Evolutionary conservation across 2,888 invertebrate species (phyloP), one percentile per base, ranked within the genome.

Genomic region (Callimorpha dominula): DNA sequence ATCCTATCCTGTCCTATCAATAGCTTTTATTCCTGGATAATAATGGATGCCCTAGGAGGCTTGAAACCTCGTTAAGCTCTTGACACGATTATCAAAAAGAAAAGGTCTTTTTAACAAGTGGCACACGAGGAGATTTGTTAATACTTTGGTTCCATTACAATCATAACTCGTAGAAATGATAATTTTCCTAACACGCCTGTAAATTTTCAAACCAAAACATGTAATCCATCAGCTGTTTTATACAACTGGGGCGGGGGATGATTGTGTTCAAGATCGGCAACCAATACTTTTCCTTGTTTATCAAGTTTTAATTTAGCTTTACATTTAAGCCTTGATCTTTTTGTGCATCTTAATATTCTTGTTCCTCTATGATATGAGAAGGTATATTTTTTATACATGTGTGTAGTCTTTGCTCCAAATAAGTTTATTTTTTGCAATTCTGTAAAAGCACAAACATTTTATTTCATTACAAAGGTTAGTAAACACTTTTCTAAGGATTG

Each of bases 211-310:
- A 52, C 52, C 15, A 52, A 52, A 14, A 52, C 15, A 17, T 52
- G 15, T 52, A 14, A 17, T 17, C 52, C 52, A 52, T 52, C 15
- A 52, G 17, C 52, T 52, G 52, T 15, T 15, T 15, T 15, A 52
- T 4, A 15, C 0, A 52, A 15, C 17, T 52, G 52, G 52, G 52
- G 15, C 14, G 52, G 52, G 1, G 52, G 15, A 52, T 52, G 52
- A 52, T 52, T 52, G 52, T 52, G 15, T 17, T 15, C 15, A 15
- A 52, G 17, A 17, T 52, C 46, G 14, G 78, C 81, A 7, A 65
- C 71, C 46, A 80, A 64, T 31, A 72, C 65, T 17, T 49, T 52
- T 5, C 52, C 14, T 52, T 5, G 52, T 52, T 52, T 52, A 15
- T 52, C 52, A 52, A 52, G 52, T 52, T 52, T 52, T 52, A 52